phyloP scores from a whole-genome alignment of 1,140 invertebrate genomes.

The Apis cerana region DNA sequence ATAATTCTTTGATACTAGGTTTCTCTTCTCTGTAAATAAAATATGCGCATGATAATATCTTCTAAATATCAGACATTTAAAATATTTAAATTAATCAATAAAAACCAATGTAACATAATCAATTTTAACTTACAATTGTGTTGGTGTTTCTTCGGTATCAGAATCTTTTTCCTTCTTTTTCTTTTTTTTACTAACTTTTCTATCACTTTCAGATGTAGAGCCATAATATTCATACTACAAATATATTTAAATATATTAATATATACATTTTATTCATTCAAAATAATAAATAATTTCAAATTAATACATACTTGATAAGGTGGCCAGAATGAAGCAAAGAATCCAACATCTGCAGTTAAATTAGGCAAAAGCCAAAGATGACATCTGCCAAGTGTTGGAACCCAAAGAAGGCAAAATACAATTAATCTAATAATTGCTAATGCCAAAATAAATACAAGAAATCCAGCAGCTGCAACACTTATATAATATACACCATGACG shows the following conservation, averaged over 20 bases:
- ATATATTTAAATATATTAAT: conserved; percentile 10
- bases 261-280: conserved; percentile 7
- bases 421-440: conserved; percentile 94
- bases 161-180: conserved; percentile 89
- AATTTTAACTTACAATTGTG: conserved; percentile 65
- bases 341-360: conserved; percentile 98
- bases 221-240: conserved; percentile 90
- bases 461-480: conserved; percentile 95
- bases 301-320: conserved; percentile 89
- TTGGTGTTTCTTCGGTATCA: conserved; percentile 83
- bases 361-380: conserved; percentile 99
- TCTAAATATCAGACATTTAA: background rate
- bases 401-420: conserved; percentile 96
- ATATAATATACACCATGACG: conserved; percentile 98
- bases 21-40: conserved; percentile 67
- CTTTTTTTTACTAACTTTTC: conserved; percentile 87
- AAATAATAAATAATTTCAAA: background rate
- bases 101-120: conserved; percentile 28
- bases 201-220: conserved; percentile 79
- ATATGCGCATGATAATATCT: background rate
- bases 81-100: background rate
- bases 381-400: conserved; percentile 93
- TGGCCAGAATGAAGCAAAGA: conserved; percentile 99
- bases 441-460: conserved; percentile 95
- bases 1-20: conserved; percentile 62